Conservation (phyloP, 2,113 vertebrate species). For the Salvelinus sp. region DNA sequence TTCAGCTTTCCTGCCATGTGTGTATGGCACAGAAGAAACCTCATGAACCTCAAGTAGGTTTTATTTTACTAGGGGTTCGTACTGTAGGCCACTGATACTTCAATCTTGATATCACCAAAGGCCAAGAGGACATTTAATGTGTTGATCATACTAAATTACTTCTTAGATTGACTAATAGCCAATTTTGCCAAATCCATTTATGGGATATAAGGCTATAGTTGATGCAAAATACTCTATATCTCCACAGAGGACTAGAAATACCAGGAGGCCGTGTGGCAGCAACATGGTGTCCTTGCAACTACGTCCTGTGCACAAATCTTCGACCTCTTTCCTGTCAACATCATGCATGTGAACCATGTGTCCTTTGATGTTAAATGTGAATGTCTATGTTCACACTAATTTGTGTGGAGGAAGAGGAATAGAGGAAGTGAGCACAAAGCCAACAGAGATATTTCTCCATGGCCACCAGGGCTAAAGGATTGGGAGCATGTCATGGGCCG, state of each 20-base stretch:
- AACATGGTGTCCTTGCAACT: constrained; percentile 8
- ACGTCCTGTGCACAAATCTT: neutral
- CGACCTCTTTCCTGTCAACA: constrained; percentile 9
- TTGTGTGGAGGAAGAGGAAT: too few species aligned
- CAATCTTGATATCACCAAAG: too few species aligned
- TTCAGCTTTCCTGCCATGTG: too few species aligned
- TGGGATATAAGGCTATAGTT: constrained; percentile 13
- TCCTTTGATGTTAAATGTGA: constrained; percentile 51
- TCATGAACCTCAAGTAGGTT: too few species aligned
- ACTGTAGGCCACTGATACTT: too few species aligned
- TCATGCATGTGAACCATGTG: constrained; percentile 15
- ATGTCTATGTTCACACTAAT: neutral
- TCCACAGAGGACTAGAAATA: neutral
- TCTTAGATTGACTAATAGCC: constrained; percentile 1
- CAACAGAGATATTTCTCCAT: neutral
- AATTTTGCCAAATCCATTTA: constrained; percentile 16
- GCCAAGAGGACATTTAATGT: too few species aligned
- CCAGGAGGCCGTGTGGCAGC: constrained; percentile 10
- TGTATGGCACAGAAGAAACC: too few species aligned
- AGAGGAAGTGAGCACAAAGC: neutral
- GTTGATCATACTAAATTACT: neutral
- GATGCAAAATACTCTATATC: constrained; percentile 27
- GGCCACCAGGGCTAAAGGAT: neutral
- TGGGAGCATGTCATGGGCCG: constrained; percentile 3
- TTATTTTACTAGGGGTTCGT: too few species aligned